These are phyloP conservation scores for Drosophila grimshawi DNA, from an alignment of 1,140 invertebrate genomes.

Conservation along the genomic window DNA sequence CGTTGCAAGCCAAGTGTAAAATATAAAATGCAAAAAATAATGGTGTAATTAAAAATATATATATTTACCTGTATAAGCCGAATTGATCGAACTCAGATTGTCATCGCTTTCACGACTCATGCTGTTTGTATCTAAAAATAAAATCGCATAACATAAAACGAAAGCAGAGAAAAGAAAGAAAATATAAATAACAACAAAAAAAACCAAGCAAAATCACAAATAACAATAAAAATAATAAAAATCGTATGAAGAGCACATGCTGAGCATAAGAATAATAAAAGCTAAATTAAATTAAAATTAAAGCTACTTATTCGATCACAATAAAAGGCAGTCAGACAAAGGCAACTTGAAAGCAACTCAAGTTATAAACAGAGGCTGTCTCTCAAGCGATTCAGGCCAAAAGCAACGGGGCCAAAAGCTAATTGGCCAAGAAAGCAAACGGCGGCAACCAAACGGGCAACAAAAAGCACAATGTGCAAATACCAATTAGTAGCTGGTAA, in stretches of 20 bases:
- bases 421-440: slow-evolving; percentile 66
- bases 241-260: slow-evolving; percentile 1
- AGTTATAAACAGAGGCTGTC: too few relatives aligned
- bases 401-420: slow-evolving; percentile 56
- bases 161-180: slow-evolving; percentile 46
- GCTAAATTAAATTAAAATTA: slow-evolving; percentile 69
- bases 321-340: slow-evolving; percentile 22
- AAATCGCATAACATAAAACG: slow-evolving; percentile 56
- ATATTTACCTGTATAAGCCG: slow-evolving; percentile 81
- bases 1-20: slow-evolving; percentile 38
- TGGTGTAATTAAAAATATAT: slow-evolving; percentile 32
- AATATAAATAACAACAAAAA: slow-evolving; percentile 39
- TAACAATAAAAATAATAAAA: slow-evolving; percentile 27
- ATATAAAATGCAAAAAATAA: slow-evolving; percentile 45
- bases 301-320: slow-evolving; percentile 49
- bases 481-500: slow-evolving; percentile 68
- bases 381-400: slow-evolving; percentile 59
- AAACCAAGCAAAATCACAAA: slow-evolving; percentile 41
- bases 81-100: slow-evolving; percentile 84
- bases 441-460: slow-evolving; percentile 31
- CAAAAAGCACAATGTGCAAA: slow-evolving; percentile 53
- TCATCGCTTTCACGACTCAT: slow-evolving; percentile 85
- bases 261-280: slow-evolving; percentile 8
- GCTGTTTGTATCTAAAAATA: slow-evolving; percentile 81
- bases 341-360: slow-evolving; percentile 18